A percentile compares a stretch with the other conserved stretches of the same genome.
phyloP scores from a whole-genome alignment of 2,113 vertebrate species.

The Neopipo cinnamomea region DNA sequence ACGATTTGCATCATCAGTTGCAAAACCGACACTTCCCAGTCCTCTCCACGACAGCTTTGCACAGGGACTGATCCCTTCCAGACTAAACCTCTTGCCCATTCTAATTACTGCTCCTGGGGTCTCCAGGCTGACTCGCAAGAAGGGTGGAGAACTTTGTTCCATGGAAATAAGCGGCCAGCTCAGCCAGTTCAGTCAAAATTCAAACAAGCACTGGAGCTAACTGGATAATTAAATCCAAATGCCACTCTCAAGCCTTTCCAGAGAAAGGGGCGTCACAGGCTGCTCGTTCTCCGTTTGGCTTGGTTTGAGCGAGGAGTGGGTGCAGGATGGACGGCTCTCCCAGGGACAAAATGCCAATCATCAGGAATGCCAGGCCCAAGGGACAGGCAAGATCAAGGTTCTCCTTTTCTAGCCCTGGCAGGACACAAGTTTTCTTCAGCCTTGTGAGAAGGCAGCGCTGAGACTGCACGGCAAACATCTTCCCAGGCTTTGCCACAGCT shows the following conservation, averaged over 20 bases:
- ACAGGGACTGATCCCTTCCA: conserved; percentile 26
- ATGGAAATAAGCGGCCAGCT: conserved; percentile 41
- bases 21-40: neutral
- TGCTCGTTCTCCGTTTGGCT: neutral
- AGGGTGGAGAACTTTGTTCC: conserved; percentile 55
- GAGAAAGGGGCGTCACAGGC: neutral
- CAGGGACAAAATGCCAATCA: neutral
- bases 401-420: neutral
- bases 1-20: neutral
- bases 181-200: conserved; percentile 29
- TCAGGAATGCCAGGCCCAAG: neutral
- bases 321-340: neutral
- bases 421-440: neutral
- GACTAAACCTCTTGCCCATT: neutral
- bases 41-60: neutral
- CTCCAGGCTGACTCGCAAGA: conserved; percentile 39
- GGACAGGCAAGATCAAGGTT: neutral
- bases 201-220: neutral
- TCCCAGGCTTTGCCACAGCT: neutral
- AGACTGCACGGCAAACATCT: neutral
- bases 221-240: conserved; percentile 55
- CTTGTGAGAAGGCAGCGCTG: neutral
- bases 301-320: neutral
- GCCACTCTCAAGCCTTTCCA: neutral
- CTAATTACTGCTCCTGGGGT: conserved; percentile 35